Evolutionary conservation across 2,797 vertebrate species (phyloP).

Genomic region (Chanos chanos): DNA sequence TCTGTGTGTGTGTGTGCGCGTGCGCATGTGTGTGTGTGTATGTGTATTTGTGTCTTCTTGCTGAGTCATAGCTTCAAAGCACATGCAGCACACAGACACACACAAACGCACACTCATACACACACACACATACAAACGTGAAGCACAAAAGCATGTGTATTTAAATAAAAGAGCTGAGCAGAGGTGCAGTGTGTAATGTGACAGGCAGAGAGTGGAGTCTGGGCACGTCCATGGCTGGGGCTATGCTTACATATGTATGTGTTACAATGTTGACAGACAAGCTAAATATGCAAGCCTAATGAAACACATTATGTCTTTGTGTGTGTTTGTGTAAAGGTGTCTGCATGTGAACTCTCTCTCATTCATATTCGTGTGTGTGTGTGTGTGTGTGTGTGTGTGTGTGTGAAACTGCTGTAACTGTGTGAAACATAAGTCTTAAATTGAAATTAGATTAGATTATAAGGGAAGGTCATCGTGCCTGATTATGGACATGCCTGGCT

Average conservation of each 20-base stretch:
- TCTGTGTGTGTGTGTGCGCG: neutral
- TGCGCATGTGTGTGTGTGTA: neutral
- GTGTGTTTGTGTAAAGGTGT: no score
- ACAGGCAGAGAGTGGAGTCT: constrained; percentile 25
- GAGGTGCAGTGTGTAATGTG: no score
- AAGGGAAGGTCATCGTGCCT: no score
- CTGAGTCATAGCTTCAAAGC: constrained; percentile 26
- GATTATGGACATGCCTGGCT: no score
- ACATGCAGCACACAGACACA: constrained; percentile 6
- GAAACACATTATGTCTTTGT: constrained; percentile 4
- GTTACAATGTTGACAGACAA: constrained; percentile 20
- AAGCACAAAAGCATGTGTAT: neutral
- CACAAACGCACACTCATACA: constrained; percentile 4
- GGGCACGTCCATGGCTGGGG: constrained; percentile 25
- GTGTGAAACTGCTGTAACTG: no score
- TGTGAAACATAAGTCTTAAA: no score
- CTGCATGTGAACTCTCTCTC: no score
- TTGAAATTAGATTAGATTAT: no score
- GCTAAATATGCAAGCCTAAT: constrained; percentile 23
- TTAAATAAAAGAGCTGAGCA: no score
- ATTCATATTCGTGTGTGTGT: no score
- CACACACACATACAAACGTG: neutral
- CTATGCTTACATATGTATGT: neutral
- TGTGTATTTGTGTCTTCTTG: neutral
- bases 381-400: no score